Percentiles rank a stretch among this genome's conserved stretches.
These are phyloP conservation scores for Sturmia bella DNA, from an alignment of 2,888 invertebrate genomes.

Conservation along the genomic window DNA sequence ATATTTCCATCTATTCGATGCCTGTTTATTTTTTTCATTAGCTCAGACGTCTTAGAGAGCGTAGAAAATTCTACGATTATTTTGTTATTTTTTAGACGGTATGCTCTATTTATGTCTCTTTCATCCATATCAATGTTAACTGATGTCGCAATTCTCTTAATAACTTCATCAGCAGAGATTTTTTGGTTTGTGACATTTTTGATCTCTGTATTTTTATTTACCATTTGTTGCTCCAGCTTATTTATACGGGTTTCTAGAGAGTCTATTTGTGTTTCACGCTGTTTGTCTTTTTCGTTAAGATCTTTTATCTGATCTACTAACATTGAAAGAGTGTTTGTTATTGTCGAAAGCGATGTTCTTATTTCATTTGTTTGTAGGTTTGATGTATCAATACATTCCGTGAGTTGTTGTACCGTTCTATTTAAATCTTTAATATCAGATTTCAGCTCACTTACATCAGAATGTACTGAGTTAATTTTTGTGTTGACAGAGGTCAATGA, in stretches of 20 bases:
- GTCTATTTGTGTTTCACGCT: not conserved
- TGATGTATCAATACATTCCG: not conserved
- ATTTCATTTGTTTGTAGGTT: not conserved
- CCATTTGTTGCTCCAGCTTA: slow-evolving; percentile 5
- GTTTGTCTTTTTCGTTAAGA: slow-evolving; percentile 1
- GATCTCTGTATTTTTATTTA: slow-evolving; percentile 8
- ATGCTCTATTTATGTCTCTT: slow-evolving; percentile 18
- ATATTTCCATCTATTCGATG: slow-evolving; percentile 3
- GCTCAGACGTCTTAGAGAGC: not conserved
- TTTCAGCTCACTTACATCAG: not conserved
- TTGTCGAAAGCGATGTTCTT: not conserved
- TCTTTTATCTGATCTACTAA: slow-evolving; percentile 9
- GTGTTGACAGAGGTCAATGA: not conserved
- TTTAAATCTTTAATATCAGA: not conserved
- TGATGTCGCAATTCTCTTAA: not conserved
- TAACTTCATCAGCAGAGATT: not conserved
- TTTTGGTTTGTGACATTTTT: slow-evolving; percentile 8
- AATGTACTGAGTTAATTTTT: not conserved
- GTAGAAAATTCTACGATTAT: slow-evolving; percentile 20
- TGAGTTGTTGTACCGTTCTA: not conserved
- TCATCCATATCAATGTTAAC: not conserved
- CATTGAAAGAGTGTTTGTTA: not conserved
- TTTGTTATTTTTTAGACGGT: slow-evolving; percentile 20
- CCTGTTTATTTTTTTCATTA: slow-evolving; percentile 3
- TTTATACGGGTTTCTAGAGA: slow-evolving; percentile 18